Evolutionary conservation across 2,888 invertebrate species (phyloP).

Genomic region (Lasioglossum oenotherae): DNA sequence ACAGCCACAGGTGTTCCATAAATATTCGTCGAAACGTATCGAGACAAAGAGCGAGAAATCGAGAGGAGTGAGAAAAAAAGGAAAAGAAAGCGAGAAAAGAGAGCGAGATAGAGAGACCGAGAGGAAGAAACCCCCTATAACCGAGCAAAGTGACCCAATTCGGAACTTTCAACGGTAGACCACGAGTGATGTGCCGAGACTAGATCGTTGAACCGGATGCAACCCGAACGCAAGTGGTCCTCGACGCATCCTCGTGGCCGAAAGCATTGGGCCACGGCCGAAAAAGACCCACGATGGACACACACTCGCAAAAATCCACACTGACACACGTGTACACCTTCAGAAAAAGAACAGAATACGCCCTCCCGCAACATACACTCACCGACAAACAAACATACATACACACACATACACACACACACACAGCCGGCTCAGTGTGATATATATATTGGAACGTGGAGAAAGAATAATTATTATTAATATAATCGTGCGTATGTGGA

Average conservation of each 20-base stretch:
- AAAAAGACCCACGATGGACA: constrained; percentile 69
- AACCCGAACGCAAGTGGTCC: neutral
- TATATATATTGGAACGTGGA: constrained; percentile 80
- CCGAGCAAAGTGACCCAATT: constrained; percentile 57
- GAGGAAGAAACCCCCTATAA: constrained; percentile 67
- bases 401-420: constrained; percentile 60
- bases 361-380: constrained; percentile 45
- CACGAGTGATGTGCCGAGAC: constrained; percentile 38
- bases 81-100: constrained; percentile 5
- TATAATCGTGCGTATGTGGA: constrained; percentile 69
- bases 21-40: constrained; percentile 60
- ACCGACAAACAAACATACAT: constrained; percentile 16
- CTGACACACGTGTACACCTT: neutral
- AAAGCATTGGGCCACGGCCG: constrained; percentile 27
- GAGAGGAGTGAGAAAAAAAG: neutral
- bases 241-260: constrained; percentile 40
- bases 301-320: constrained; percentile 69
- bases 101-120: constrained; percentile 37
- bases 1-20: constrained; percentile 63
- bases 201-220: neutral
- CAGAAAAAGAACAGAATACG: neutral
- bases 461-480: constrained; percentile 50
- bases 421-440: constrained; percentile 83
- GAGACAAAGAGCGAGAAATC: constrained; percentile 53
- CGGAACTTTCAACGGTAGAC: constrained; percentile 51